A percentile compares a stretch with the other conserved stretches of the same genome.
Evolutionary conservation across 2,888 invertebrate genomes (phyloP).

Genomic region (Drosophila monieri): DNA sequence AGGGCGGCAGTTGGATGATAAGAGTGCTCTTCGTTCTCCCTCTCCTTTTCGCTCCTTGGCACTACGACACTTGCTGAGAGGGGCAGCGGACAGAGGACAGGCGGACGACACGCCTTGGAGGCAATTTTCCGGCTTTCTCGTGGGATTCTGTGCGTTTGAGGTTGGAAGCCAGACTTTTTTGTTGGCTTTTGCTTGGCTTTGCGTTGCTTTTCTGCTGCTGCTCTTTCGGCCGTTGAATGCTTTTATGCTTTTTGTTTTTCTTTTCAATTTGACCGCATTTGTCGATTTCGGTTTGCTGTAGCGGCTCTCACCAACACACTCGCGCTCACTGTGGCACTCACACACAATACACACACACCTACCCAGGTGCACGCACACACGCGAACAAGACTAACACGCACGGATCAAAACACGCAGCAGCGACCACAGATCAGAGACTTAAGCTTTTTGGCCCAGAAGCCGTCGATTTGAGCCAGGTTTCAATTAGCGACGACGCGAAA

Average conservation of each 20-base stretch:
- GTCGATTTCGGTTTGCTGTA: constrained; percentile 68
- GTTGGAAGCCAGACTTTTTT: constrained; percentile 35
- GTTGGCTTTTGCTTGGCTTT: constrained; percentile 29
- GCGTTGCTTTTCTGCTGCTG: constrained; percentile 47
- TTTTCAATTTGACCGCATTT: constrained; percentile 78
- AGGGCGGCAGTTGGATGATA: constrained; percentile 36
- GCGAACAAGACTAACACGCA: constrained; percentile 36
- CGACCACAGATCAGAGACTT: constrained; percentile 17
- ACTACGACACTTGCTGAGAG: constrained; percentile 15
- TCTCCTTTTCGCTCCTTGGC: constrained; percentile 11
- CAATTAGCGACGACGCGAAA: constrained; percentile 7
- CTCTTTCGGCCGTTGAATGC: constrained; percentile 17
- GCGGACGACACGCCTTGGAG: constrained; percentile 49
- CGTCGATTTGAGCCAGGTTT: constrained; percentile 5
- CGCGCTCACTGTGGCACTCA: constrained; percentile 63
- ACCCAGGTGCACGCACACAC: constrained; percentile 54
- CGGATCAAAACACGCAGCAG: constrained; percentile 51
- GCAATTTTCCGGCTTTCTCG: constrained; percentile 70
- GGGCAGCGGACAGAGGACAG: constrained; percentile 15
- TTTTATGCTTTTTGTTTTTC: constrained; percentile 62
- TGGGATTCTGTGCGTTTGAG: constrained; percentile 61
- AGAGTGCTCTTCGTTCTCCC: constrained; percentile 26
- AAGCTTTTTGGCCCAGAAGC: constrained; percentile 15
- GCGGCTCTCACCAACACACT: constrained; percentile 71
- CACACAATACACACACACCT: constrained; percentile 28